phyloP scores from a whole-genome alignment of 2,113 vertebrate species.

The Trematomus loennbergii region DNA sequence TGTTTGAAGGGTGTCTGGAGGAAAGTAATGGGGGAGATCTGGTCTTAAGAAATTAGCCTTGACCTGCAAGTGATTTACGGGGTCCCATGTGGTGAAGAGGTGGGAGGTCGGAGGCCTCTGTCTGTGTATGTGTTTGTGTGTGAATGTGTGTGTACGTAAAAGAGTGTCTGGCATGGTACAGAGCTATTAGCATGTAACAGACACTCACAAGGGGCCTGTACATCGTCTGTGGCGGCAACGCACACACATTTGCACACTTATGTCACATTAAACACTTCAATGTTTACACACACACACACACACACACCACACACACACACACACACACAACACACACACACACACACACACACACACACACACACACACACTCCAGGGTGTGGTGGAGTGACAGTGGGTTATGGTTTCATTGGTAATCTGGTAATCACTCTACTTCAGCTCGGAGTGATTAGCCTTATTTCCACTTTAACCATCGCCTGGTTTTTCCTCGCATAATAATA shows the following conservation, averaged over 20 bases:
- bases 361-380: neutral
- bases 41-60: slow-evolving; percentile 50
- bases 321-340: neutral
- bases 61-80: slow-evolving; percentile 60
- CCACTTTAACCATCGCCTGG: neutral
- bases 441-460: neutral
- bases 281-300: neutral
- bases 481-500: neutral
- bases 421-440: slow-evolving; percentile 3
- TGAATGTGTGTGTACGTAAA: slow-evolving; percentile 26
- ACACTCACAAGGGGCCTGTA: slow-evolving; percentile 27
- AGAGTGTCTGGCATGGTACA: neutral
- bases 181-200: slow-evolving; percentile 11
- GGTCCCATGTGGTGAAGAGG: slow-evolving; percentile 37
- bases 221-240: slow-evolving; percentile 17
- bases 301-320: neutral
- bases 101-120: slow-evolving; percentile 6
- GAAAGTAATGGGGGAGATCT: slow-evolving; percentile 17
- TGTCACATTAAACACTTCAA: neutral
- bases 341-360: too few species aligned
- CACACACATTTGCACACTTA: neutral
- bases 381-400: slow-evolving; percentile 1
- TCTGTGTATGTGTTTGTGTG: slow-evolving; percentile 6
- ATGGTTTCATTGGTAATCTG: slow-evolving; percentile 28
- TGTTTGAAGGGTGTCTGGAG: slow-evolving; percentile 1